Percentiles rank a stretch among this genome's conserved stretches.
Evolutionary conservation across 2,797 vertebrate genomes (phyloP).

Genomic region (Choloepus didactylus): DNA sequence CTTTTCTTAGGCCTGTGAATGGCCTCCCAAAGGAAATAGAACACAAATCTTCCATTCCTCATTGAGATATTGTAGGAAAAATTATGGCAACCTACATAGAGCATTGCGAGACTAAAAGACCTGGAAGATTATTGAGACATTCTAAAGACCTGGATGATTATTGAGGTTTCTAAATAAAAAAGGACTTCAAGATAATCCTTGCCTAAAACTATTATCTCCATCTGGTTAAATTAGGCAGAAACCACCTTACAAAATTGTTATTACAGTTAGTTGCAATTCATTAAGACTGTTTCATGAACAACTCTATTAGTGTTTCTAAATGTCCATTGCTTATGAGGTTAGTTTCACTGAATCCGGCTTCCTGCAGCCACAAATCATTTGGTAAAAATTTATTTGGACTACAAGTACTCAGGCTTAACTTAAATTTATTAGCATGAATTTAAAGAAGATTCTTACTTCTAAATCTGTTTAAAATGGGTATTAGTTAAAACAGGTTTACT

Average conservation of each 20-base stretch:
- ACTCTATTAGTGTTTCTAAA: slow-evolving; percentile 54
- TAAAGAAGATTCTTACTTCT: slow-evolving; percentile 76
- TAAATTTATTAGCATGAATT: slow-evolving; percentile 72
- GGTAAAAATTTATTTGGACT: slow-evolving; percentile 63
- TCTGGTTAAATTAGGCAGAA: slow-evolving; percentile 72
- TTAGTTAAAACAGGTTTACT: slow-evolving; percentile 76
- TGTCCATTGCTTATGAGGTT: slow-evolving; percentile 10
- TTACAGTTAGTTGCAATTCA: slow-evolving; percentile 73
- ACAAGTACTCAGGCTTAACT: slow-evolving; percentile 50
- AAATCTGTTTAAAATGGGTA: slow-evolving; percentile 74
- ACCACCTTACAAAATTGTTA: slow-evolving; percentile 68
- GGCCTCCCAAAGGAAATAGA: background rate
- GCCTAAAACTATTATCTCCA: background rate
- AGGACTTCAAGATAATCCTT: slow-evolving; percentile 62
- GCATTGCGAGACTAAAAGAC: slow-evolving; percentile 41
- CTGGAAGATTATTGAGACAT: background rate
- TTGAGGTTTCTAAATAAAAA: too few species aligned
- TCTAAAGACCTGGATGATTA: slow-evolving; percentile 14
- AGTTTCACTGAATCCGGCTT: slow-evolving; percentile 24
- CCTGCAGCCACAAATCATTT: slow-evolving; percentile 44
- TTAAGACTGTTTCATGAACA: slow-evolving; percentile 72
- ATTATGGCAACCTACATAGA: background rate
- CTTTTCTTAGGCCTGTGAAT: background rate
- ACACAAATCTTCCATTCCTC: background rate
- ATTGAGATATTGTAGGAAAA: background rate